Percentiles rank a stretch among this genome's conserved stretches.
These are phyloP conservation scores for Gobionotothen gibberifrons DNA, from an alignment of 2,797 vertebrate genomes.

Conservation along the genomic window DNA sequence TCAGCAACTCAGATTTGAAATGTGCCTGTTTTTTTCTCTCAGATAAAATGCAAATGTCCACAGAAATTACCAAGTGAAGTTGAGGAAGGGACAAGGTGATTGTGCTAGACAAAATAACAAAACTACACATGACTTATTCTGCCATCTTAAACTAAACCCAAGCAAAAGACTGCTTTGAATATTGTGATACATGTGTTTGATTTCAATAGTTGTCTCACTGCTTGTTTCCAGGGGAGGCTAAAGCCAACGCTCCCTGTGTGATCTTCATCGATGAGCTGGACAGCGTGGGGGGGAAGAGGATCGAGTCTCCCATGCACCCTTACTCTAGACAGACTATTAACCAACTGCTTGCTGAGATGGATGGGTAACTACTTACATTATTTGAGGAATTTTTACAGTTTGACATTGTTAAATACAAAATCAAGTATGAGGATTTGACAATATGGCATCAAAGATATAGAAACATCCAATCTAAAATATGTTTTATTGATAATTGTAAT, in stretches of 20 bases:
- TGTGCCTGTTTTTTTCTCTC: too few relatives aligned
- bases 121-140: too few relatives aligned
- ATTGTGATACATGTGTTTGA: background rate
- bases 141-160: too few relatives aligned
- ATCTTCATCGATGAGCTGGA: constrained; percentile 99
- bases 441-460: background rate
- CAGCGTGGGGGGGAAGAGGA: constrained; percentile 98
- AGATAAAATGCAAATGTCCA: too few relatives aligned
- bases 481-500: too few relatives aligned
- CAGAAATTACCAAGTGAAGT: too few relatives aligned
- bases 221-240: constrained; percentile 90
- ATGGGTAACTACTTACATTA: constrained; percentile 85
- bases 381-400: background rate
- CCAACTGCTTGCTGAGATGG: constrained; percentile 98
- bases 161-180: too few relatives aligned
- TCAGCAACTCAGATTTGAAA: too few relatives aligned
- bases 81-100: too few relatives aligned
- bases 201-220: background rate
- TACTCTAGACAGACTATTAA: constrained; percentile 99
- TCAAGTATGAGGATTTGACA: background rate
- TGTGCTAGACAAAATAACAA: too few relatives aligned
- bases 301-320: constrained; percentile 99
- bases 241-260: constrained; percentile 95
- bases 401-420: background rate
- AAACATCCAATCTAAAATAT: too few relatives aligned